Conservation (phyloP, 2,113 vertebrate species). For the Stictonetta naevosa region DNA sequence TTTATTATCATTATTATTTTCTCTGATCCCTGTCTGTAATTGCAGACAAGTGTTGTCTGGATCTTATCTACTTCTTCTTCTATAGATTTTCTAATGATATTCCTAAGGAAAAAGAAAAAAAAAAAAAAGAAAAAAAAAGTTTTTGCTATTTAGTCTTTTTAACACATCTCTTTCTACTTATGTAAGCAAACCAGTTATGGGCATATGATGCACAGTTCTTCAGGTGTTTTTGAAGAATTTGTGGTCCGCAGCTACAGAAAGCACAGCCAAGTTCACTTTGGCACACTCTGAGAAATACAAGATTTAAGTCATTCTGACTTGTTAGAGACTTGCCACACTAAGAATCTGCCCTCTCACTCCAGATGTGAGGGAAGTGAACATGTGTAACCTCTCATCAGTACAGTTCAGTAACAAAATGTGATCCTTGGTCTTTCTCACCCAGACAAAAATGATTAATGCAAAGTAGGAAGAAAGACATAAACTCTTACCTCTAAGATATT, state of each 20-base stretch:
- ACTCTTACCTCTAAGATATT: neutral
- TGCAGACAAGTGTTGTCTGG: neutral
- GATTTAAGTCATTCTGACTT: fast-evolving
- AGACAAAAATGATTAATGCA: neutral
- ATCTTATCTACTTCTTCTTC: neutral
- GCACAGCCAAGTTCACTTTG: neutral
- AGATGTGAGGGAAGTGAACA: neutral
- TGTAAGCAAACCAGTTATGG: neutral
- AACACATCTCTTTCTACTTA: neutral
- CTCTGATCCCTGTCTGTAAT: neutral
- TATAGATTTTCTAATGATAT: neutral
- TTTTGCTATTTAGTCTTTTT: neutral
- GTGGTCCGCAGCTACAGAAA: neutral
- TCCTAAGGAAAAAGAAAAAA: neutral
- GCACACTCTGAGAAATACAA: neutral
- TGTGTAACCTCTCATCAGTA: neutral
- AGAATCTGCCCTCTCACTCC: neutral
- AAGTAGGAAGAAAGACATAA: neutral
- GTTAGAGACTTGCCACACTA: fast-evolving
- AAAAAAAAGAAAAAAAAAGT: too few species aligned
- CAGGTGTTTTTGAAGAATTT: neutral
- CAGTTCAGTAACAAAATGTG: neutral
- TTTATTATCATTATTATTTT: neutral
- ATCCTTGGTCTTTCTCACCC: neutral
- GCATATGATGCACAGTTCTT: neutral